Percentiles rank a stretch among this genome's conserved stretches.
Conservation (phyloP, 1,140 invertebrate genomes). For the Eurytemora carolleeae region DNA sequence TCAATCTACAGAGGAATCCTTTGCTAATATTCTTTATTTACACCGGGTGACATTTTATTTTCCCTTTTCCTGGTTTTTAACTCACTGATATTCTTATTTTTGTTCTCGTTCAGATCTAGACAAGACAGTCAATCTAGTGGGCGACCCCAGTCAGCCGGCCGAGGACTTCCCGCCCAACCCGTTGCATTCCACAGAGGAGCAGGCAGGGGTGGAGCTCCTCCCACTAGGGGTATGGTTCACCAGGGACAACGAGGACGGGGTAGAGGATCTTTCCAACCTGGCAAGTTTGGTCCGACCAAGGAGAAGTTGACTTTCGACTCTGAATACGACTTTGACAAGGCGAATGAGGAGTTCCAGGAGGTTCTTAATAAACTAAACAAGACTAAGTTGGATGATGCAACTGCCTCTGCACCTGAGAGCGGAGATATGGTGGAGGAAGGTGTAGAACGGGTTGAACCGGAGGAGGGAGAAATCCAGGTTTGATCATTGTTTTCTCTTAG, state of each 20-base stretch:
- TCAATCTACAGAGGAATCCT: no score
- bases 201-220: background rate
- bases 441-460: slow-evolving; percentile 26
- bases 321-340: slow-evolving; percentile 93
- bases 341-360: slow-evolving; percentile 88
- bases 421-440: slow-evolving; percentile 32
- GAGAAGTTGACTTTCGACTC: slow-evolving; percentile 75
- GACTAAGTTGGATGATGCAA: background rate
- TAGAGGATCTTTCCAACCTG: background rate
- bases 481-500: no score
- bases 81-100: no score
- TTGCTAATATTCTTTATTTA: no score
- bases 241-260: background rate
- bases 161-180: background rate
- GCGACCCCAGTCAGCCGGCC: background rate
- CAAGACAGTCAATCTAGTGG: background rate
- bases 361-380: slow-evolving; percentile 16
- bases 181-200: background rate
- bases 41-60: no score
- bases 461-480: slow-evolving; percentile 15
- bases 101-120: background rate
- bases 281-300: slow-evolving; percentile 27
- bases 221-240: background rate
- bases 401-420: slow-evolving; percentile 4
- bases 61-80: no score